Base-by-base conservation (phyloP, 1,140 invertebrate species). In the Ips typographus region DNA sequence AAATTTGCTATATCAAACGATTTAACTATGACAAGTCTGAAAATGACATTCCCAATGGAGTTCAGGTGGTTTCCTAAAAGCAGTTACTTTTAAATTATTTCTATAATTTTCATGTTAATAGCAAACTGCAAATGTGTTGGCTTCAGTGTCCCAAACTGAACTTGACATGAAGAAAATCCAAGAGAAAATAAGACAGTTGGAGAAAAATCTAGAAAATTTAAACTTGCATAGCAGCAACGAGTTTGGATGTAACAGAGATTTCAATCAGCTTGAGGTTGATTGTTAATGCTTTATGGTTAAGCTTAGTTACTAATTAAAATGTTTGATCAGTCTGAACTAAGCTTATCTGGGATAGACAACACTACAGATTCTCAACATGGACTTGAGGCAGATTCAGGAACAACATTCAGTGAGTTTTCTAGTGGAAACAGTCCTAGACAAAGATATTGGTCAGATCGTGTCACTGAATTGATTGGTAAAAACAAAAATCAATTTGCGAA, bases 131-230 rank as follows among this genome's bases (percentile, higher is more conserved):
- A 58, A 62, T 61, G 68, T 70, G 39, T 51, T 71, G 51, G 60
- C 67, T 4, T 66, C 64, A 22, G 65, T 73, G 7, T 73, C 72
- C 4, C 72, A 73, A 56, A 71, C 72, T 39, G 72, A 73, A 56
- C 7, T 73, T 2, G 72, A 73, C 51, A 73, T 73, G 72, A 73
- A 69, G 53, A 73, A 63, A 51, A 73, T 73, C 22, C 69, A 73
- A 41, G 65, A 71, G 40, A 73, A 73, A 66, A 73, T 73, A 36
- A 73, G 65, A 56, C 69, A 71, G 41, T 38, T 73, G 36, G 72
- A 73, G 49, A 73, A 65, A 55, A 73, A 73, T 57, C 62, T 73
- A 2, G 72, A 73, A 65, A 73, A 68, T 51, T 55, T 73, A 3
- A 71, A 73, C 47, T 37, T 58, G 2, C 4, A 43, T 4, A 58